Conservation (phyloP, 2,797 vertebrate species). For the Hoplostethus atlanticus region DNA sequence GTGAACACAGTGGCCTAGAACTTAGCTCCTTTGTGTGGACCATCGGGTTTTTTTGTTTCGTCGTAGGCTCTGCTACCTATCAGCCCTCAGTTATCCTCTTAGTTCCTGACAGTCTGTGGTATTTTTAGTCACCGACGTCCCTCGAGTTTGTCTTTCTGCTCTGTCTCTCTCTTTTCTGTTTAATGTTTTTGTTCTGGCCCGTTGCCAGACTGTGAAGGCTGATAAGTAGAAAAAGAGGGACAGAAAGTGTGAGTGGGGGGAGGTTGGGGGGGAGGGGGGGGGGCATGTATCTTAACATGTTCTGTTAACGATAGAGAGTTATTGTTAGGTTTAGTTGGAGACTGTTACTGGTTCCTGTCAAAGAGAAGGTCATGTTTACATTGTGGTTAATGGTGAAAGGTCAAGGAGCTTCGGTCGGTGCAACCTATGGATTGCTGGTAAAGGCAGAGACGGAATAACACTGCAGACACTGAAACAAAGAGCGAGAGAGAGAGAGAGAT, state of each 20-base stretch:
- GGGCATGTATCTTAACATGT: slow-evolving; percentile 53
- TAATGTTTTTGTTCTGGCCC: slow-evolving; percentile 71
- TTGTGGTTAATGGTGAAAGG: slow-evolving; percentile 69
- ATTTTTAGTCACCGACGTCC: slow-evolving; percentile 71
- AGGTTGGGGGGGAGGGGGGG: not conserved
- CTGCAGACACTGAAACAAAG: slow-evolving; percentile 36
- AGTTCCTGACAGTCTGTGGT: slow-evolving; percentile 69
- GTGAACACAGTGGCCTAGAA: slow-evolving; percentile 80
- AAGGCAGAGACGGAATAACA: slow-evolving; percentile 58
- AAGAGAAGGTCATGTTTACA: slow-evolving; percentile 78
- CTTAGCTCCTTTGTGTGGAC: slow-evolving; percentile 77
- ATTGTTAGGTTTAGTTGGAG: slow-evolving; percentile 77
- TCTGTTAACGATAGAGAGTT: slow-evolving; percentile 65
- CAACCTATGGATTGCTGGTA: slow-evolving; percentile 97
- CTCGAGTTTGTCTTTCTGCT: slow-evolving; percentile 63
- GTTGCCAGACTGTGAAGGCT: slow-evolving; percentile 55
- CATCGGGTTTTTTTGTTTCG: slow-evolving; percentile 47
- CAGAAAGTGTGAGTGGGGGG: slow-evolving; percentile 35
- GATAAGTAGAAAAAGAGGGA: slow-evolving; percentile 51
- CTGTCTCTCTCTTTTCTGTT: slow-evolving; percentile 70
- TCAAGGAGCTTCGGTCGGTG: slow-evolving; percentile 79
- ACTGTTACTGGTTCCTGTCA: slow-evolving; percentile 71
- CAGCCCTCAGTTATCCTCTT: slow-evolving; percentile 63
- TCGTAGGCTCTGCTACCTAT: slow-evolving; percentile 67
- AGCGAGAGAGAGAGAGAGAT: slow-evolving; percentile 21